Base-by-base conservation (phyloP, 1,140 invertebrate genomes). In the Drosophila yakuba region DNA sequence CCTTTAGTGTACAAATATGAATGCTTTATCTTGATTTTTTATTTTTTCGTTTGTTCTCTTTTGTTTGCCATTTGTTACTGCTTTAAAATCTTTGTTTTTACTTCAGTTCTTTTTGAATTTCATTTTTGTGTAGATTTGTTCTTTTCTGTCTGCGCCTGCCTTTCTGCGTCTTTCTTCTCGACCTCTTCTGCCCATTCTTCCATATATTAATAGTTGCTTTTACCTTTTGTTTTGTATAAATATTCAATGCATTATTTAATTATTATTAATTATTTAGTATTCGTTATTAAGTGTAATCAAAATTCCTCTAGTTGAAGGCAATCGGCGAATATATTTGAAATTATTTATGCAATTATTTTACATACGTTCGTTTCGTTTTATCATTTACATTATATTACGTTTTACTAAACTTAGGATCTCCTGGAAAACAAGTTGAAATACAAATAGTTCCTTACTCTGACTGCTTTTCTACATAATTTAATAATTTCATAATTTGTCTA, bases 261-360 rank as follows among this genome's bases (percentile, higher is more conserved):
- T 77, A 77, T 71, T 69, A 25, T 77, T 76, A 55, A 48, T 39
- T 74, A 63, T 74, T 63, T 79, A 55, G 67, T 74, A 62, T 86
- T 78, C 64, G 61, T 77, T 88, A 68, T 79, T 83, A 88, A 84
- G 82, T 89, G 74, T 86, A 85, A 90, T 91, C 88, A 90, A 91
- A 91, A 91, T 91, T 92, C 91, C 91, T 92, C 91, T 92, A 92
- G 84, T 92, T 92, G 91, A 92, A 92, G 91, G 91, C 91, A 92
- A 92, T 92, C 91, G 91, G 91, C 91, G 91, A 92, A 92, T 92
- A 89, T 91, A 90, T 91, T 91, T 88, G 80, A 91, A 91, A 91
- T 91, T 88, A 91, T 91, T 91, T 88, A 91, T 91, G 90, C 85
- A 90, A 84, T 88, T 90, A 88, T 80, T 88, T 80, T 91, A 91